phyloP scores from a whole-genome alignment of 2,797 vertebrate species.

The Ptychobarbus kaznakovi region DNA sequence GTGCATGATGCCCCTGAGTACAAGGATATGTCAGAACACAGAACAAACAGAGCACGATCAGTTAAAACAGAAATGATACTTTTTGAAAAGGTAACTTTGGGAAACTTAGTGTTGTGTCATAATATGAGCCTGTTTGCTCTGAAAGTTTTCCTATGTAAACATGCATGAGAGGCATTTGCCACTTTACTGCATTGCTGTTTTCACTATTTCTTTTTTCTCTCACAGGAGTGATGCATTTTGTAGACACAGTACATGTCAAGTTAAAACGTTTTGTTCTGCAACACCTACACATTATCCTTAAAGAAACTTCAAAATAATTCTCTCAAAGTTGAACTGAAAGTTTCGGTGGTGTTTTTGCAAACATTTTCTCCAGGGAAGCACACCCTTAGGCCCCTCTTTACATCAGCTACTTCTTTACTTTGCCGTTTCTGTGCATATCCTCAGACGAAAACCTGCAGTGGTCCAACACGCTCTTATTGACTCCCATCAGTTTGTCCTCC shows the following conservation, averaged over 20 bases:
- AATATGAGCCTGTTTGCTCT: background rate
- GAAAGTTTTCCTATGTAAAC: background rate
- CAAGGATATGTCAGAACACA: background rate
- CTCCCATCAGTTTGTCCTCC: background rate
- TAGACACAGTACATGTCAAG: background rate
- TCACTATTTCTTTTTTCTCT: background rate
- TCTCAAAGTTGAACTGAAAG: background rate
- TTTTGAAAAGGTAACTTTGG: background rate
- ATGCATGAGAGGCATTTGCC: background rate
- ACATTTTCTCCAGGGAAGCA: background rate
- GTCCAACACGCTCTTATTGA: background rate
- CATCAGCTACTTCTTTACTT: background rate
- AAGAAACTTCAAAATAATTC: background rate
- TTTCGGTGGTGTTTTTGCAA: background rate
- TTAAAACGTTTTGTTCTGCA: background rate
- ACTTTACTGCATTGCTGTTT: background rate
- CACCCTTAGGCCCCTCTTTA: background rate
- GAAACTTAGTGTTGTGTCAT: background rate
- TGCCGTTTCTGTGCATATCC: background rate
- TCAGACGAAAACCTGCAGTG: background rate
- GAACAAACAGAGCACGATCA: background rate
- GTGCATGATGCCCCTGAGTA: no score
- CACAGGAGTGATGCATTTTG: background rate
- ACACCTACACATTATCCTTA: background rate
- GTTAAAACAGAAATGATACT: background rate